Percentiles rank a stretch among this genome's conserved stretches.
Evolutionary conservation across 2,888 invertebrate species (phyloP).

Genomic region (Saturnia japonica): DNA sequence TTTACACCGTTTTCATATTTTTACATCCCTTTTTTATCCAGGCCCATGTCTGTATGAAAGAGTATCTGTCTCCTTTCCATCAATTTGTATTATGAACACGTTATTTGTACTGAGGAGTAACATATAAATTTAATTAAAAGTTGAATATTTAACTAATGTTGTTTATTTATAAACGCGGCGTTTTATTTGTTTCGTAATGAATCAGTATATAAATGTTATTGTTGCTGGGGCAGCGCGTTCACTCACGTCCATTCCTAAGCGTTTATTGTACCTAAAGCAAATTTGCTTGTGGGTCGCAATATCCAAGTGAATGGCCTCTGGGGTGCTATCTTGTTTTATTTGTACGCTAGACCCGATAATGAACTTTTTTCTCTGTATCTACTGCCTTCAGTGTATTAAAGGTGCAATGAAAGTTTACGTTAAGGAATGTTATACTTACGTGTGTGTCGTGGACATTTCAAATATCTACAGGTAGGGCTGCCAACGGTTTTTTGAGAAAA

Average conservation of each 20-base stretch:
- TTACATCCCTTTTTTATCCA: no score
- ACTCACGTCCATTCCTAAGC: constrained; percentile 66
- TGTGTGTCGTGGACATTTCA: not conserved
- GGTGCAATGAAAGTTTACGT: constrained; percentile 65
- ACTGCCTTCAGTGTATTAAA: constrained; percentile 68
- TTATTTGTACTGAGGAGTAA: not conserved
- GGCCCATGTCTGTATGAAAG: no score
- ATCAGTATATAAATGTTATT: constrained; percentile 57
- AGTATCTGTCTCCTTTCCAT: no score
- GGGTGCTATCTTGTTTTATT: constrained; percentile 77
- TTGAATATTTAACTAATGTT: constrained; percentile 12
- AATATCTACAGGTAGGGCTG: no score
- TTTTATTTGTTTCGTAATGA: constrained; percentile 32
- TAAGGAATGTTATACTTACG: constrained; percentile 32
- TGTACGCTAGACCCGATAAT: constrained; percentile 70
- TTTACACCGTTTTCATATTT: no score
- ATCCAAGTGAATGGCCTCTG: constrained; percentile 68
- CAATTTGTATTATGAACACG: not conserved
- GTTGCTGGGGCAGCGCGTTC: constrained; percentile 47
- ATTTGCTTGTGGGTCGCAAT: constrained; percentile 79
- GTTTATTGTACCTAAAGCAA: constrained; percentile 77
- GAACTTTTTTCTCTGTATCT: constrained; percentile 71
- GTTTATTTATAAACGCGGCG: constrained; percentile 24
- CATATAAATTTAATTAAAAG: not conserved
- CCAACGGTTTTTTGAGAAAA: no score